Evolutionary conservation across 2,797 vertebrate genomes (phyloP).

Genomic region (Oceanodroma leucorhoa): DNA sequence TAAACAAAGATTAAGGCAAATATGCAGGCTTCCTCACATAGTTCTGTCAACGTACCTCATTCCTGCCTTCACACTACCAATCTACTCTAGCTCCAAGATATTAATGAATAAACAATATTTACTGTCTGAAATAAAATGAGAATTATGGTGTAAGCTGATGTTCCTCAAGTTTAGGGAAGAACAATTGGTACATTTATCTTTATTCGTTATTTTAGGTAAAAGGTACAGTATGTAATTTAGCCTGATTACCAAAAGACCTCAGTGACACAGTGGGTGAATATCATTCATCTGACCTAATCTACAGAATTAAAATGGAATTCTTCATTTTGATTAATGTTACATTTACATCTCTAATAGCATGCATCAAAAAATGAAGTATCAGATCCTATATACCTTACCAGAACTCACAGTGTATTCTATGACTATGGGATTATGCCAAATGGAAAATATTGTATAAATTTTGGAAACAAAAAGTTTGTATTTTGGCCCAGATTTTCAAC

Average conservation of each 20-base stretch:
- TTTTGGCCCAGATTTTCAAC: neutral
- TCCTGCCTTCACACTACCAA: neutral
- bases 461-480: neutral
- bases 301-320: neutral
- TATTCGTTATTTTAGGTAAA: neutral
- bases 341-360: neutral
- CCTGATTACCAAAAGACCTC: neutral
- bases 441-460: neutral
- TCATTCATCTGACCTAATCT: neutral
- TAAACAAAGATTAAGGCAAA: neutral
- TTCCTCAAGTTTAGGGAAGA: neutral
- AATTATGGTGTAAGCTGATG: neutral
- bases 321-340: neutral
- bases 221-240: neutral
- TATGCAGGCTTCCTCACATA: neutral
- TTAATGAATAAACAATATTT: neutral
- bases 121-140: neutral
- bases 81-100: neutral
- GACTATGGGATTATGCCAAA: neutral
- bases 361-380: neutral
- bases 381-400: neutral
- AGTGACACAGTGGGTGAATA: neutral
- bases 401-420: neutral
- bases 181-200: neutral
- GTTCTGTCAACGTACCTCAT: neutral